Base-by-base conservation (phyloP, 2,113 vertebrate genomes). In the Heterotilapia buettikoferi region DNA sequence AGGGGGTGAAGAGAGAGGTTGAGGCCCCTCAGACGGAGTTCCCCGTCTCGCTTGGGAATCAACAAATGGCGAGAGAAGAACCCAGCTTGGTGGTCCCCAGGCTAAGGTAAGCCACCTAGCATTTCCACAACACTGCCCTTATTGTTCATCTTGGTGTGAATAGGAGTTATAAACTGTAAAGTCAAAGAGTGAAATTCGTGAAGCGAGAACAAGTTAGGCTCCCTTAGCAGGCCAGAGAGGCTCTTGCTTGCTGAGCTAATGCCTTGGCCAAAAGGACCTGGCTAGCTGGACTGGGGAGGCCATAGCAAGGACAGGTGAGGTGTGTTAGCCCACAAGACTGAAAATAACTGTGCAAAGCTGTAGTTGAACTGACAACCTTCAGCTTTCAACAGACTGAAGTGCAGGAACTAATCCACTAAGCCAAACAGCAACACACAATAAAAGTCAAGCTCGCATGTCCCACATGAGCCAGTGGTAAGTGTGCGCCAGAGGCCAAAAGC, bases 141-240 rank as follows among this genome's bases (percentile, higher is more conserved):
- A 61, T 61, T 61, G 14, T 18, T 61, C 26, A 33, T 33, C 57
- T 61, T 6, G 57, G 57, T 61, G 57, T 61, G 57, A 61, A 61
- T 4, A 61, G 9, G 57, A 61, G 57, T 33, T 61, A 10, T 18
- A 61, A 61, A 61, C 29, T 33, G 16, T 18, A 33, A 61, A 33
- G 4, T 31, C 57, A 31, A 61, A 61, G 57, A 61, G 29, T 0
- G 26, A 57, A 18, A 4, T 31, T 61, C 0, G 0, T 1, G 5
- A 61, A 18, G 29, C 5, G 5, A 6, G 29, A 61, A 61, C 2
- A 61, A 61, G 29, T 31, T 61, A 18, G 26, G 5, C 57, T 59
- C 57, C 26, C 57, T 18, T 59, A 61, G 57, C 26, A 61, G 57
- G 57, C 57, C 57, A 61, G 57, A 61, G 57, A 4, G 0, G 0